Evolutionary conservation across 2,113 vertebrate genomes (phyloP).

Genomic region (Rousettus leschenaultii): DNA sequence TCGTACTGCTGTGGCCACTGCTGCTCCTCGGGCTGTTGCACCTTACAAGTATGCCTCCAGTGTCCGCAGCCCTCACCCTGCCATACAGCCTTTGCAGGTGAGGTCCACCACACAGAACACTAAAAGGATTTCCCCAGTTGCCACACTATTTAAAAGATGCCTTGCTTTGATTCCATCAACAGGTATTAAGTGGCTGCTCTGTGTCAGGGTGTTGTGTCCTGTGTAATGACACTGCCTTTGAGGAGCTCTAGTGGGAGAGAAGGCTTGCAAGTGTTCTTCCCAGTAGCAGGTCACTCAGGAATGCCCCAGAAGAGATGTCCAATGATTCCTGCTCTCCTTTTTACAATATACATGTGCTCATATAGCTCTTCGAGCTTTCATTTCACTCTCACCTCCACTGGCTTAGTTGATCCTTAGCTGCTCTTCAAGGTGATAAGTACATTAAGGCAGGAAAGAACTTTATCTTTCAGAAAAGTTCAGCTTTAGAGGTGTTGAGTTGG

Average conservation of each 20-base stretch:
- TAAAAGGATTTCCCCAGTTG: not conserved
- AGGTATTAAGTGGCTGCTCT: not conserved
- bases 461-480: not conserved
- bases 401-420: not conserved
- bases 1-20: constrained; percentile 88
- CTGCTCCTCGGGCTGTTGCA: constrained; percentile 89
- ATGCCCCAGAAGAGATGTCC: not conserved
- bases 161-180: not conserved
- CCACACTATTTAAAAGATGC: not conserved
- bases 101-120: not conserved
- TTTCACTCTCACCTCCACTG: not conserved
- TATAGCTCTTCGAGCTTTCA: not conserved
- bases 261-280: not conserved
- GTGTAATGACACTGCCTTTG: not conserved
- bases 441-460: not conserved
- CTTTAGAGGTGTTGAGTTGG: not conserved
- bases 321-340: not conserved
- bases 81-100: constrained; percentile 95
- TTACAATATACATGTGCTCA: not conserved
- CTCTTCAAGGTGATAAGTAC: not conserved
- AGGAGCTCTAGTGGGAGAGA: not conserved
- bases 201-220: not conserved
- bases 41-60: constrained; percentile 95
- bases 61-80: constrained; percentile 93
- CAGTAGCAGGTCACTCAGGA: not conserved